Conservation (phyloP, 2,113 vertebrate genomes). For the Sturnira hondurensis region DNA sequence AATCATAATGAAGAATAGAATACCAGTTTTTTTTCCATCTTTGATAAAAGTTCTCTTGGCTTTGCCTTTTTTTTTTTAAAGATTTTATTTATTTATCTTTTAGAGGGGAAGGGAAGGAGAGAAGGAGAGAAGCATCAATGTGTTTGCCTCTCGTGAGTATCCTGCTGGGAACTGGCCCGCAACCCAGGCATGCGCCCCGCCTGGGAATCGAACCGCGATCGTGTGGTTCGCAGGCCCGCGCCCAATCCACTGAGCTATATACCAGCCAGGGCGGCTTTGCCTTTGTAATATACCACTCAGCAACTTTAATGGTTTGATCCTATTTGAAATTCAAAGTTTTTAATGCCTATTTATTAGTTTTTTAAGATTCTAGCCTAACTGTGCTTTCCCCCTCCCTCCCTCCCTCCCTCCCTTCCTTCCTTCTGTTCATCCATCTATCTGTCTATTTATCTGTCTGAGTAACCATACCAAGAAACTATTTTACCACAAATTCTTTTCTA, state of each 20-base stretch:
- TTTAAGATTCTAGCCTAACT: neutral
- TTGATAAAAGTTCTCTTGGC: neutral
- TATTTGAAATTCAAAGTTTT: slow-evolving; percentile 8
- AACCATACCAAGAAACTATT: neutral
- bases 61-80: no score
- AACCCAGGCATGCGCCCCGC: no score
- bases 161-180: no score
- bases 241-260: no score
- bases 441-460: neutral
- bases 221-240: no score
- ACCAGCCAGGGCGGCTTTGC: no score
- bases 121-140: no score
- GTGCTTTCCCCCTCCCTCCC: neutral
- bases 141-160: no score
- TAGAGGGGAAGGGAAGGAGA: no score
- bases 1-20: neutral
- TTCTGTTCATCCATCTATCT: neutral
- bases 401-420: neutral
- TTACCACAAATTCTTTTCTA: neutral
- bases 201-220: no score
- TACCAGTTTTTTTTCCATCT: neutral
- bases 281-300: neutral
- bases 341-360: neutral
- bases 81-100: no score
- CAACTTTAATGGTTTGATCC: neutral